Conservation (phyloP, 2,888 invertebrate species). For the Lithophane socia region DNA sequence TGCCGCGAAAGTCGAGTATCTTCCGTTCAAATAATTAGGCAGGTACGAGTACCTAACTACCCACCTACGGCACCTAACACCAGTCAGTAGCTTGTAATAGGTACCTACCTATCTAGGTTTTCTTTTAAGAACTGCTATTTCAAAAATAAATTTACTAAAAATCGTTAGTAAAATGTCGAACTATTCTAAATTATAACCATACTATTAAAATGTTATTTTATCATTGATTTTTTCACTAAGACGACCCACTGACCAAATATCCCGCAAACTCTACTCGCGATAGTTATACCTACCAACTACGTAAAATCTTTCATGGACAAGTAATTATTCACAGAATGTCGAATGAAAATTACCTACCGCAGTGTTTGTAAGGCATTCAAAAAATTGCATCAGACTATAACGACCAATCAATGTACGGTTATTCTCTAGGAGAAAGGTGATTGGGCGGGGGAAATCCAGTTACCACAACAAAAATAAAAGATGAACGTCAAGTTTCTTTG, state of each 20-base stretch:
- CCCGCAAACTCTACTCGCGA: not conserved
- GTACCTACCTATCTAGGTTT: no score
- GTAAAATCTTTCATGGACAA: slow-evolving; percentile 1
- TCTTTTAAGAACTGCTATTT: not conserved
- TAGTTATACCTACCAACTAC: not conserved
- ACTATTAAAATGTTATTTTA: not conserved
- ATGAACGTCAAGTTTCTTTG: slow-evolving; percentile 39
- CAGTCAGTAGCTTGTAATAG: no score
- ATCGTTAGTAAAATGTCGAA: not conserved
- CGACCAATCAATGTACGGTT: slow-evolving; percentile 61
- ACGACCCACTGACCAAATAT: not conserved
- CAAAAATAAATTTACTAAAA: not conserved
- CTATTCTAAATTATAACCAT: no score
- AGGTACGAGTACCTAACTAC: no score
- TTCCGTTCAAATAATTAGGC: not conserved
- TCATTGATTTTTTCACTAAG: not conserved
- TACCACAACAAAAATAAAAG: slow-evolving; percentile 29
- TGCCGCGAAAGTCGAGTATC: not conserved
- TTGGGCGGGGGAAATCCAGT: slow-evolving; percentile 58
- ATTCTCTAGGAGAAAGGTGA: slow-evolving; percentile 41
- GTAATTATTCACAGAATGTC: not conserved
- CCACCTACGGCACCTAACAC: not conserved
- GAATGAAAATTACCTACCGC: slow-evolving; percentile 35
- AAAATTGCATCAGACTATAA: slow-evolving; percentile 76
- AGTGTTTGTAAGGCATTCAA: slow-evolving; percentile 68